Evolutionary conservation across 2,113 vertebrate genomes (phyloP), one percentile per base, ranked within the genome.

Genomic region (Pao palembangensis): DNA sequence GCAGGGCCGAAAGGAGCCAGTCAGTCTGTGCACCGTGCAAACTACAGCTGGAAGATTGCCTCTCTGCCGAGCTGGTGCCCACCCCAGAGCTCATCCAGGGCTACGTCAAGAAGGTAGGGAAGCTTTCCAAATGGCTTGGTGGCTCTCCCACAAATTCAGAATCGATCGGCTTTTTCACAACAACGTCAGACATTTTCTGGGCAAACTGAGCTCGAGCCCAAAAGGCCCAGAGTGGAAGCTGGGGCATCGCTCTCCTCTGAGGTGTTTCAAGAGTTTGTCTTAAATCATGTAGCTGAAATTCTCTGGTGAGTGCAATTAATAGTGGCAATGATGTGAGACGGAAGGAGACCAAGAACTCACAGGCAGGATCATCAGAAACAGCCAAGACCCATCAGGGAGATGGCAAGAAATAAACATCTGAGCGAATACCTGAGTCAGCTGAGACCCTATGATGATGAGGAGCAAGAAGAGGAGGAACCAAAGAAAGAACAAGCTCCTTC

Each of bases 41-140:
- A 57, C 91, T 98, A 58, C 94, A 95, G 80, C 81, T 98, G 81
- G 94, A 99, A 72, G 88, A 92, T 58, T 96, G 90, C 69, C 92
- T 94, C 72, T 92, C 91, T 61, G 86, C 92, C 0, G 91, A 92
- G 52, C 92, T 94, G 50, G 87, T 91, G 80, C 88, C 90, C 67
- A 93, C 92, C 79, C 81, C 93, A 3, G 95, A 95, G 80, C 90
- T 94, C 79, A 91, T 97, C 86, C 92, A 94, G 59, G 95, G 96
- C 79, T 95, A 98, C 71, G 83, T 98, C 77, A 96, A 98, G 75
- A 96, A 96, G 91, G 96, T 98, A 85, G 91, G 93, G 74, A 46
- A 5, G 55, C 53, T 57, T 51, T 16, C 53, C 8, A 23, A 56
- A 62, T 43, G 59, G 66, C 50, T 52, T 18, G 55, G 59, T 61